Base-by-base conservation (phyloP, 2,113 vertebrate species). In the Donacobius atricapilla region DNA sequence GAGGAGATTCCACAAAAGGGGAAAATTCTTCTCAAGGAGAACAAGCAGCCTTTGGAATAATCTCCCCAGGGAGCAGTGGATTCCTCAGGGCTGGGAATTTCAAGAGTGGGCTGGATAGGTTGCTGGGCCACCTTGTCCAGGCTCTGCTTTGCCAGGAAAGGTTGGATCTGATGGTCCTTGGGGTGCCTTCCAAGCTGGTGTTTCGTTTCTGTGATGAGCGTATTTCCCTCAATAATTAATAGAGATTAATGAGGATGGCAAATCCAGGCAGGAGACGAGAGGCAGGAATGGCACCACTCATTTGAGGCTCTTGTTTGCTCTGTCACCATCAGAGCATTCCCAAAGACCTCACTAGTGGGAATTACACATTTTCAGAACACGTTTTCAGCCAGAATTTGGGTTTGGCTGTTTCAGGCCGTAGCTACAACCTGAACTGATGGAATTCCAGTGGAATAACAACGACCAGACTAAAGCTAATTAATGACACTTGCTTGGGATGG, bases 371-470 rank as follows among this genome's bases (percentile, higher is more conserved):
- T 96, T 91, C 75, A 97, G 91, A 84, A 39, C 33, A 92, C 56
- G 65, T 94, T 94, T 96, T 95, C 73, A 86, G 90, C 87, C 90
- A 15, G 93, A 97, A 98, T 97, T 98, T 97, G 88, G 24, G 51
- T 37, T 27, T 97, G 98, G 97, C 96, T 97, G 94, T 87, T 97
- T 91, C 72, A 71, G 78, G 94, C 95, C 93, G 95, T 93, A 97
- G 96, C 94, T 91, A 79, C 93, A 92, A 91, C 91, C 87, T 93
- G 91, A 96, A 97, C 96, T 72, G 91, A 97, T 83, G 95, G 97
- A 95, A 97, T 97, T 98, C 96, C 94, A 87, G 83, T 15, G 79
- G 84, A 96, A 97, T 98, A 89, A 97, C 94, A 97, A 97, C 82
- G 56, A 90, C 89, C 93, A 92, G 57, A 96, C 81, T 97, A 96